phyloP scores from a whole-genome alignment of 2,888 invertebrate genomes.

The Hypselothyrea guttata region DNA sequence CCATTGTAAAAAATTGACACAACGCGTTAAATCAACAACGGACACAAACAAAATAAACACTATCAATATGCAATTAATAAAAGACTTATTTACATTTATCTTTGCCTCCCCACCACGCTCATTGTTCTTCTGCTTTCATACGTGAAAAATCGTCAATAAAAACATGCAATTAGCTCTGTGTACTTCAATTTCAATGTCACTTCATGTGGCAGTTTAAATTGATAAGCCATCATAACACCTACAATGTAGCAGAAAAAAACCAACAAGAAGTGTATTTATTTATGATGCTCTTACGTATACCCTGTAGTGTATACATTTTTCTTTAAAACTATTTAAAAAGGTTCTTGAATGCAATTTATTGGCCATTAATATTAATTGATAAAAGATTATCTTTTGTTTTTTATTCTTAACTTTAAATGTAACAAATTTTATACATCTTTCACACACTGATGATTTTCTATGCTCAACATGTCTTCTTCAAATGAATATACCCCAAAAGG shows the following conservation, averaged over 20 bases:
- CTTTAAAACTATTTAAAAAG: too few relatives aligned
- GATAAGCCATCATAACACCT: conserved; percentile 51
- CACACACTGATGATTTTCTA: too few relatives aligned
- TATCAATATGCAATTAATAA: conserved; percentile 61
- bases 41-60: conserved; percentile 55
- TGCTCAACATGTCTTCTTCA: too few relatives aligned
- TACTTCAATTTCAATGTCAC: conserved; percentile 45
- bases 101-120: neutral
- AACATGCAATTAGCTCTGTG: conserved; percentile 53
- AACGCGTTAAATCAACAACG: conserved; percentile 26
- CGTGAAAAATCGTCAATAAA: conserved; percentile 49
- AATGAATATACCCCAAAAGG: neutral
- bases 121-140: neutral
- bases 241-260: conserved; percentile 5
- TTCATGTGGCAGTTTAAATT: conserved; percentile 49
- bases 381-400: too few relatives aligned
- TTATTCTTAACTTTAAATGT: too few relatives aligned
- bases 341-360: too few relatives aligned
- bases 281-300: conserved; percentile 1
- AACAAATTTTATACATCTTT: too few relatives aligned
- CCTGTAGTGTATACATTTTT: conserved; percentile 3
- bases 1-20: conserved; percentile 13
- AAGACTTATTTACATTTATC: conserved; percentile 48
- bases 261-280: neutral
- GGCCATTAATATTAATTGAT: too few relatives aligned